These are phyloP conservation scores for Halotydeus destructor DNA, from an alignment of 1,140 invertebrate genomes.

Conservation along the genomic window DNA sequence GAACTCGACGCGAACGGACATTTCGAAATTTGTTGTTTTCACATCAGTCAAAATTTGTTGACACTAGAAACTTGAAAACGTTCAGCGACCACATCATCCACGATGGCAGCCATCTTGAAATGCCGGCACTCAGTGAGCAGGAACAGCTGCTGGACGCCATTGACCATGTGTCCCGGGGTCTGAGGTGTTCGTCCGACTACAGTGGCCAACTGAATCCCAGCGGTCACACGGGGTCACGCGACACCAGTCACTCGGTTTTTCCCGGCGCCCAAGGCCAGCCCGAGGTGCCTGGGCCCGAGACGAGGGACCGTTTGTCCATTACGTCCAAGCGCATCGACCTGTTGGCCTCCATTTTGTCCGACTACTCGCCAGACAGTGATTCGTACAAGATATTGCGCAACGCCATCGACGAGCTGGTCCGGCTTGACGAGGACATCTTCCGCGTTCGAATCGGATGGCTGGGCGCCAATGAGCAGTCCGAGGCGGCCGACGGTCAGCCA, in stretches of 20 bases:
- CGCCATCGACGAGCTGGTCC: not conserved
- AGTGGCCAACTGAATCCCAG: not conserved
- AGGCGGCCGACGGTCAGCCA: not conserved
- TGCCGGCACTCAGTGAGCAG: no score
- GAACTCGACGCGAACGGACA: no score
- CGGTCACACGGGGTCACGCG: not conserved
- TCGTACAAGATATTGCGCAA: no score
- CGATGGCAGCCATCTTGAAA: no score
- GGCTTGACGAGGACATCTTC: not conserved
- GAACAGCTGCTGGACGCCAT: no score
- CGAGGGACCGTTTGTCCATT: no score
- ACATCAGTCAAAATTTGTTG: no score
- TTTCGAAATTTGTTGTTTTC: no score
- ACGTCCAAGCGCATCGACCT: not conserved
- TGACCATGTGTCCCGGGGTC: no score
- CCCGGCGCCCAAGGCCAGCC: not conserved
- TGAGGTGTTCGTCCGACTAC: no score
- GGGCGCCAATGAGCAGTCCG: not conserved
- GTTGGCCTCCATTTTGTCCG: constrained; percentile 1
- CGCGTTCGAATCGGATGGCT: not conserved
- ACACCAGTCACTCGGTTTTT: not conserved
- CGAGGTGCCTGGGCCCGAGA: not conserved
- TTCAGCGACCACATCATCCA: no score
- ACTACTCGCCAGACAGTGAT: constrained; percentile 1
- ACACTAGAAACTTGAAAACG: no score